Conservation (phyloP, 2,888 invertebrate species). For the Chalcosyrphus nemorum region DNA sequence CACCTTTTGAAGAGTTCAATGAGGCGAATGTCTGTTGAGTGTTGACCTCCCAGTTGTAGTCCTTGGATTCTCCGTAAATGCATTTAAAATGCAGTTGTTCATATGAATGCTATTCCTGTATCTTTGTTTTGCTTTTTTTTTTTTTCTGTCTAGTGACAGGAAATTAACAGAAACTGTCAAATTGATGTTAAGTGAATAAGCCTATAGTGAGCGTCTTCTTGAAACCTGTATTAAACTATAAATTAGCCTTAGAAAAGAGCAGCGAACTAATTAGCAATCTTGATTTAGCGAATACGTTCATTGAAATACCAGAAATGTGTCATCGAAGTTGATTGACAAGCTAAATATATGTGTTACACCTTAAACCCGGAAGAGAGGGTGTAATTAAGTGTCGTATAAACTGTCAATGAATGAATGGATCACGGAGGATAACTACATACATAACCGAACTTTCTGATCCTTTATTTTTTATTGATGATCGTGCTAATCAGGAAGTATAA, state of each 20-base stretch:
- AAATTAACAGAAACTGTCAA: conserved; percentile 5
- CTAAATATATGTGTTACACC: not conserved
- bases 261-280: not conserved
- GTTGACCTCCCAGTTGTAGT: conserved; percentile 55
- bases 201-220: not conserved
- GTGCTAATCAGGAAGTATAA: no score
- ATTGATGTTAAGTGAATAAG: conserved; percentile 12
- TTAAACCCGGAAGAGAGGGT: not conserved
- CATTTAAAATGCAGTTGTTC: conserved; percentile 26
- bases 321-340: not conserved
- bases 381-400: not conserved
- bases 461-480: no score
- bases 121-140: conserved; percentile 30
- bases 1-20: conserved; percentile 26
- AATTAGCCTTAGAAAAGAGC: not conserved
- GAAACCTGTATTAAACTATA: not conserved
- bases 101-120: conserved; percentile 32
- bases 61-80: conserved; percentile 57
- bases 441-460: no score
- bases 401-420: not conserved
- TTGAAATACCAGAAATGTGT: not conserved
- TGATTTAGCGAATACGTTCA: not conserved
- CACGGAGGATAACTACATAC: no score
- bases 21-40: conserved; percentile 48
- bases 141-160: conserved; percentile 11